These are phyloP conservation scores for Athene cunicularia DNA, from an alignment of 2,113 vertebrate species.

Conservation along the genomic window DNA sequence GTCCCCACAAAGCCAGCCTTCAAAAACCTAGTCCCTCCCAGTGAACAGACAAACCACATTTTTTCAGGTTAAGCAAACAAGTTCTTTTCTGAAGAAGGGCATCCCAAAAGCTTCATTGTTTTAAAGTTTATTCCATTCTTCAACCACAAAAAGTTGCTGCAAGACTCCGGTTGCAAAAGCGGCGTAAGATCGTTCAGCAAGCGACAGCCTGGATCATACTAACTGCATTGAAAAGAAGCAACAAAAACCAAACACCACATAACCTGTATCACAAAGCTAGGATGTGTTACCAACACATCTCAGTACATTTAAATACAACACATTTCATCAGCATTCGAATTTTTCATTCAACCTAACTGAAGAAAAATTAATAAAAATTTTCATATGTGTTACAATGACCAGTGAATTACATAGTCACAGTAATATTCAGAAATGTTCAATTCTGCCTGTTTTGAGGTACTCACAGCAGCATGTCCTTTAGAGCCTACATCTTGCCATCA, in stretches of 20 bases:
- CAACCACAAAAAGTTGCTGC: neutral
- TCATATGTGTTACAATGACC: neutral
- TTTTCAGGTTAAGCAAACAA: neutral
- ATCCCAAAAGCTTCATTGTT: neutral
- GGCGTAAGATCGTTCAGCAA: rapidly evolving
- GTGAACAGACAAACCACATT: neutral
- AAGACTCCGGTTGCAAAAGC: neutral
- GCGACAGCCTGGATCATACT: neutral
- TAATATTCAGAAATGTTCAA: neutral
- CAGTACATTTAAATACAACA: rapidly evolving
- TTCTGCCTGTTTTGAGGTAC: rapidly evolving
- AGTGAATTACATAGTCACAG: neutral
- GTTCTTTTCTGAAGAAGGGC: neutral
- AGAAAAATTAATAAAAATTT: neutral
- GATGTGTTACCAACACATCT: neutral
- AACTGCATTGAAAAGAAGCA: neutral
- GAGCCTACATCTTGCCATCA: neutral
- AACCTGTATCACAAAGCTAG: neutral
- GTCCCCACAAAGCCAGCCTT: neutral
- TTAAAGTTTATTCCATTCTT: neutral
- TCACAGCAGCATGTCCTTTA: rapidly evolving
- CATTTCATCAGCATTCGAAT: neutral
- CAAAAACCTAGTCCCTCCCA: neutral
- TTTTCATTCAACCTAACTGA: neutral
- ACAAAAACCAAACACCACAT: neutral